Evolutionary conservation across 1,140 invertebrate species (phyloP).

Genomic region (Cyclargus thomasi): DNA sequence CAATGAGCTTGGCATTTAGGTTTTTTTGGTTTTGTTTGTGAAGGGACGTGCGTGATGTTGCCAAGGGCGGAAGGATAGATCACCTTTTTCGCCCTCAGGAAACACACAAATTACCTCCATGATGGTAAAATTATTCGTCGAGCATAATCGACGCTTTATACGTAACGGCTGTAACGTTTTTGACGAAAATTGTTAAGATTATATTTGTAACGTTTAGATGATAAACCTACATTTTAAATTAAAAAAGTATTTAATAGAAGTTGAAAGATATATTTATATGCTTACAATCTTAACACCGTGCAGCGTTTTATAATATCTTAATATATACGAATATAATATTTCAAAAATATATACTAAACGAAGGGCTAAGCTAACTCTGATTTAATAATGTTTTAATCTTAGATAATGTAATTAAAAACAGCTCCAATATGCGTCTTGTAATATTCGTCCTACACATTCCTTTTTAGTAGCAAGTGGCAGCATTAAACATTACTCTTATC

Average conservation of each 20-base stretch:
- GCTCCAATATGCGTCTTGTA: not conserved
- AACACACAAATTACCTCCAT: constrained; percentile 47
- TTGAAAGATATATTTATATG: too few species aligned
- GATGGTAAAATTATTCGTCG: not conserved
- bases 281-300: too few species aligned
- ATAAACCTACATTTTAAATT: too few species aligned
- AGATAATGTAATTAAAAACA: not conserved
- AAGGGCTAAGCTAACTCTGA: not conserved
- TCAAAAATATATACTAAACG: not conserved
- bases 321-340: not conserved
- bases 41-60: constrained; percentile 66
- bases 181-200: not conserved
- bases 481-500: constrained; percentile 12
- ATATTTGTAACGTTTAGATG: too few species aligned
- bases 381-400: not conserved
- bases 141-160: constrained; percentile 13
- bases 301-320: too few species aligned
- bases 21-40: constrained; percentile 55
- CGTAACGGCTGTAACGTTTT: not conserved
- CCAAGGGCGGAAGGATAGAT: constrained; percentile 66
- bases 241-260: too few species aligned
- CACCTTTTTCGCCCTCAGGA: constrained; percentile 56
- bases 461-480: constrained; percentile 6
- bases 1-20: constrained; percentile 49
- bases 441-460: constrained; percentile 9